Percentiles rank a stretch among this genome's conserved stretches.
Evolutionary conservation across 2,113 vertebrate species (phyloP).

Genomic region (Equus przewalskii): DNA sequence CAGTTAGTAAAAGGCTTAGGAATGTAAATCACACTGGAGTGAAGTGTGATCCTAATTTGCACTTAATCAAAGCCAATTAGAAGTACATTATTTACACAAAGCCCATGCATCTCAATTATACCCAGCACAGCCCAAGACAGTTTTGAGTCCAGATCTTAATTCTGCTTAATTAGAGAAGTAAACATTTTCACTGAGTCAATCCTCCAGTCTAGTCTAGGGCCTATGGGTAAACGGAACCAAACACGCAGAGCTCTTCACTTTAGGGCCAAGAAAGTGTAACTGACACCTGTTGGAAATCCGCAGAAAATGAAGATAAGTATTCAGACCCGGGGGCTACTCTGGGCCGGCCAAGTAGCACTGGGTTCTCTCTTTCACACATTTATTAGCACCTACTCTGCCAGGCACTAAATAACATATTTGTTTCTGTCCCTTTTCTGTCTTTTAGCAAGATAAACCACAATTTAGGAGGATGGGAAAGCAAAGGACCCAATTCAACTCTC

Average conservation of each 20-base stretch:
- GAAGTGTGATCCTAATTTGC: conserved; percentile 89
- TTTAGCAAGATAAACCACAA: background rate
- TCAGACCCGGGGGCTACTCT: background rate
- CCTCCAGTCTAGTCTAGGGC: conserved; percentile 21
- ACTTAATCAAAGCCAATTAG: conserved; percentile 92
- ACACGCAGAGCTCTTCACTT: background rate
- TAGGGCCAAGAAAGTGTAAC: conserved; percentile 40
- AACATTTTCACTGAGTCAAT: conserved; percentile 54
- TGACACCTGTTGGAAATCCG: conserved; percentile 67
- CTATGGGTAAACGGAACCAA: conserved; percentile 17
- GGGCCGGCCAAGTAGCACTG: background rate
- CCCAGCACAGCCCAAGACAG: conserved; percentile 75
- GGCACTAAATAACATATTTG: background rate
- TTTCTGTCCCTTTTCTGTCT: background rate
- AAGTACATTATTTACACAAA: conserved; percentile 90
- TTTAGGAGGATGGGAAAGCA: background rate
- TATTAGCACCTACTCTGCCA: background rate
- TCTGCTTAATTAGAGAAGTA: conserved; percentile 76
- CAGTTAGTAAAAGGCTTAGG: conserved; percentile 86
- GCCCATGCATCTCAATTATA: conserved; percentile 90
- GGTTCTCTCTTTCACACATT: background rate
- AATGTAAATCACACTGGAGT: conserved; percentile 89
- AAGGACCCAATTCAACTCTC: background rate
- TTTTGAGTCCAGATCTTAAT: conserved; percentile 64
- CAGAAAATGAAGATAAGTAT: conserved; percentile 48